Conservation (phyloP, 2,797 vertebrate species). For the Pelochelys cantorii region DNA sequence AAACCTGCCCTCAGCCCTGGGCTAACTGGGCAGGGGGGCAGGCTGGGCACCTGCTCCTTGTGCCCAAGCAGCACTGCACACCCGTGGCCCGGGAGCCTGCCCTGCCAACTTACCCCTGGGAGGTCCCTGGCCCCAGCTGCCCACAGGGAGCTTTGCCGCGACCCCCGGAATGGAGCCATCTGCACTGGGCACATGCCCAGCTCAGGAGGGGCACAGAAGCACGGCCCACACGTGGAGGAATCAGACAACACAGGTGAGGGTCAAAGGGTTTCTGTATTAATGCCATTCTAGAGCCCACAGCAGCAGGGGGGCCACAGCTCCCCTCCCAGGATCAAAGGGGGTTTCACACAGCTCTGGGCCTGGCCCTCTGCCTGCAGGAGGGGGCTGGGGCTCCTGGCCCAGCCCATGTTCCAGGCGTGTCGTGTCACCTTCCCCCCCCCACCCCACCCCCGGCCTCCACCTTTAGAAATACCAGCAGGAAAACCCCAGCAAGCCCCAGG, state of each 20-base stretch:
- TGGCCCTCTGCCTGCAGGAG: background rate
- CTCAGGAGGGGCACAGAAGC: too few relatives aligned
- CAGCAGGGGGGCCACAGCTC: background rate
- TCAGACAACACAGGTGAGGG: rapidly evolving
- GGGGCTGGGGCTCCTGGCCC: background rate
- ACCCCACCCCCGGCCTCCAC: too few relatives aligned
- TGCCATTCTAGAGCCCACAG: conserved; percentile 47
- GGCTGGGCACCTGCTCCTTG: too few relatives aligned
- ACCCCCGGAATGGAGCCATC: too few relatives aligned
- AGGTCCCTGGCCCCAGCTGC: too few relatives aligned
- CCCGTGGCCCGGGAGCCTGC: too few relatives aligned
- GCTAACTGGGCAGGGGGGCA: too few relatives aligned
- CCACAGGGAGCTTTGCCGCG: too few relatives aligned
- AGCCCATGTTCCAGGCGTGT: background rate
- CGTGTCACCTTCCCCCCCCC: too few relatives aligned
- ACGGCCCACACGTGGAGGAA: background rate
- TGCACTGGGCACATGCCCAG: too few relatives aligned
- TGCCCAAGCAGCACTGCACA: background rate
- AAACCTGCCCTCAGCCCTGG: too few relatives aligned
- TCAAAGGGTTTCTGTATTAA: conserved; percentile 64
- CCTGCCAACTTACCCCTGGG: too few relatives aligned
- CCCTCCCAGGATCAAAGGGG: background rate
- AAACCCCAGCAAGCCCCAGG: background rate
- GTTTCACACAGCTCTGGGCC: background rate
- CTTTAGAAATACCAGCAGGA: conserved; percentile 54